Evolutionary conservation across 2,888 invertebrate species (phyloP), one percentile per base, ranked within the genome.

Genomic region (Rhopalosiphum nymphaeae): DNA sequence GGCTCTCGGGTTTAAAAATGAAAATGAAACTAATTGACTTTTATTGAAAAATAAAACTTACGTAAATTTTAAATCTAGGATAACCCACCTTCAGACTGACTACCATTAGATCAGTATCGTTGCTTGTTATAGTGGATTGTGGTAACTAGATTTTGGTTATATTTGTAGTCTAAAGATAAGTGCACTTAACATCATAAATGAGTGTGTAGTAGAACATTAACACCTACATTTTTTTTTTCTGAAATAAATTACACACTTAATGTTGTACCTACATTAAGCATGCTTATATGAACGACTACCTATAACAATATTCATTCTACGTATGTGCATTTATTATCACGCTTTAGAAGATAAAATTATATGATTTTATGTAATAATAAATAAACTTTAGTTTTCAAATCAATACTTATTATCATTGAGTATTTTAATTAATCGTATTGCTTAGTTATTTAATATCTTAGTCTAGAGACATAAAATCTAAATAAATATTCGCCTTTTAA

Each of bases 101-200:
- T 44, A 3, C 21, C n/a, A 49, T n/a, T n/a, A 57, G 56, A 89
- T 89, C 26, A 26, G 56, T 89, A 89, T 57, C 56, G 26, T 89
- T 57, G 49, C 26, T 36, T 36, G 36, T 87, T 29, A 85, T 67
- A 13, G n/a, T 4, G n/a, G 46, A 25, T 86, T 13, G 26, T 10
- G 26, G 44, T 85, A 85, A 87, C 46, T 87, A 86, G 46, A 87
- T 87, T 87, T 87, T n/a, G 46, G 13, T 53, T 13, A n/a, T 53
- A 87, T 87, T 87, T 87, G 3, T n/a, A 49, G 46, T 9, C 87
- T 11, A 21, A 36, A 87, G 21, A 49, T 87, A 53, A 87, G 87
- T 87, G 49, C 49, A 49, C 49, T 87, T 44, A 49, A 44, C 85
- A 85, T 85, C 85, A 25, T 85, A 85, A 85, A 44, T 42, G 26